Percentiles rank a stretch among this genome's conserved stretches.
These are phyloP conservation scores for Melanotaenia duboulayi DNA, from an alignment of 2,113 vertebrate species.

Conservation along the genomic window DNA sequence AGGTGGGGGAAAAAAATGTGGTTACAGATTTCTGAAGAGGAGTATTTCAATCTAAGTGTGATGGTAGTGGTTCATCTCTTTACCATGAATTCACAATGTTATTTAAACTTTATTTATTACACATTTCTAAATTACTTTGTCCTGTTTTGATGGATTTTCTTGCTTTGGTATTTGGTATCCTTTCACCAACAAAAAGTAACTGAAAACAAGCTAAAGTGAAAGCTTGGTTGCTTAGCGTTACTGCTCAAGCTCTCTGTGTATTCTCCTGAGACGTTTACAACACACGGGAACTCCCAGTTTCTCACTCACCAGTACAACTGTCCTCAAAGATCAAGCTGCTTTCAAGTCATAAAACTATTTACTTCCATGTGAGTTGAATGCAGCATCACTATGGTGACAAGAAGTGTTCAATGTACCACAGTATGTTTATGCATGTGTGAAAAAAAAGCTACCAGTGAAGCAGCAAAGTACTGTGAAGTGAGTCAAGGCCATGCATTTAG, in stretches of 20 bases:
- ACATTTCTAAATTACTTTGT: neutral
- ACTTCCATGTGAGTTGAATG: neutral
- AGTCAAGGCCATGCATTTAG: too few species aligned
- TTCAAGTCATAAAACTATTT: neutral
- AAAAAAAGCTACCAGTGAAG: neutral
- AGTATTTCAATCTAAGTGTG: too few species aligned
- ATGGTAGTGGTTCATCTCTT: too few species aligned
- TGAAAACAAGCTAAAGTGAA: neutral
- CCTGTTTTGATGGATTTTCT: neutral
- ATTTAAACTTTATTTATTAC: neutral
- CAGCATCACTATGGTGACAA: neutral
- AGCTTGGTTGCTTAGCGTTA: neutral
- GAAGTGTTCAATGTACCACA: neutral
- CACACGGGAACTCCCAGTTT: neutral
- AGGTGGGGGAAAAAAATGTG: neutral
- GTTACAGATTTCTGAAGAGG: neutral
- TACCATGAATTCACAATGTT: too few species aligned
- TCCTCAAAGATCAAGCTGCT: neutral
- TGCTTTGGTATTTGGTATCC: neutral
- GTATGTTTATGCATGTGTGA: neutral
- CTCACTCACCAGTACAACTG: neutral
- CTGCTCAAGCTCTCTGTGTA: neutral
- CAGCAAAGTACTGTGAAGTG: too few species aligned
- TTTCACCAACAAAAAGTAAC: neutral
- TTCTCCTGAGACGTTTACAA: neutral